Evolutionary conservation across 2,888 invertebrate species (phyloP).

Genomic region (Sthenelais limicola): DNA sequence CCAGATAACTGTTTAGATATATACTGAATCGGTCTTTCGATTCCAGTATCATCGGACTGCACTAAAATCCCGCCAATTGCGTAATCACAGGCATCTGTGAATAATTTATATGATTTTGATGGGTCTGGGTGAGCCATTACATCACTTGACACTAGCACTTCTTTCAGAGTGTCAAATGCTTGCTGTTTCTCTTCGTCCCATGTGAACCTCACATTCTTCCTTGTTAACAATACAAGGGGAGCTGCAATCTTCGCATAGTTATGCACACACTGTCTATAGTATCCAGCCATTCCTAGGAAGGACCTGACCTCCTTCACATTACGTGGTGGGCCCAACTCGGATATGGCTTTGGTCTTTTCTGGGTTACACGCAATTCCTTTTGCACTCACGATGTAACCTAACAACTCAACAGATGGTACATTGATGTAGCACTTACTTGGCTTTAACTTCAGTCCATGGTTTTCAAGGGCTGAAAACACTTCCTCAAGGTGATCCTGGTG

Average conservation of each 20-base stretch:
- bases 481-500: conserved; percentile 38
- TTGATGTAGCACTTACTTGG: conserved; percentile 46
- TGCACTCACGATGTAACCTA: conserved; percentile 42
- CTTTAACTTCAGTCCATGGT: conserved; percentile 43
- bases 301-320: too few species aligned
- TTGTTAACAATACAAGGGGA: conserved; percentile 13
- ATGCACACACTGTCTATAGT: conserved; percentile 30
- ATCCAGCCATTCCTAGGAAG: conserved; percentile 40
- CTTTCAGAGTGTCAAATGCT: conserved; percentile 31
- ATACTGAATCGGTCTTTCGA: conserved; percentile 25
- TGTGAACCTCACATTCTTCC: background rate
- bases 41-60: conserved; percentile 12
- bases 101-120: conserved; percentile 11
- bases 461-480: conserved; percentile 42
- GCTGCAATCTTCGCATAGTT: conserved; percentile 37
- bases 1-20: conserved; percentile 9
- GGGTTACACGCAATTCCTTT: conserved; percentile 44
- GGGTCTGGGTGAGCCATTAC: conserved; percentile 11
- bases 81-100: conserved; percentile 23
- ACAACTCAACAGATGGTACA: conserved; percentile 32
- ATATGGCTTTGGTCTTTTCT: conserved; percentile 44
- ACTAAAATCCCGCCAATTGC: conserved; percentile 21
- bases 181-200: conserved; percentile 4
- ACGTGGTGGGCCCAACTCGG: conserved; percentile 26
- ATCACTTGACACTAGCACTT: conserved; percentile 1